Percentiles rank a stretch among this genome's conserved stretches.
These are phyloP conservation scores for Alitta virens DNA, from an alignment of 2,888 invertebrate genomes.

Conservation along the genomic window DNA sequence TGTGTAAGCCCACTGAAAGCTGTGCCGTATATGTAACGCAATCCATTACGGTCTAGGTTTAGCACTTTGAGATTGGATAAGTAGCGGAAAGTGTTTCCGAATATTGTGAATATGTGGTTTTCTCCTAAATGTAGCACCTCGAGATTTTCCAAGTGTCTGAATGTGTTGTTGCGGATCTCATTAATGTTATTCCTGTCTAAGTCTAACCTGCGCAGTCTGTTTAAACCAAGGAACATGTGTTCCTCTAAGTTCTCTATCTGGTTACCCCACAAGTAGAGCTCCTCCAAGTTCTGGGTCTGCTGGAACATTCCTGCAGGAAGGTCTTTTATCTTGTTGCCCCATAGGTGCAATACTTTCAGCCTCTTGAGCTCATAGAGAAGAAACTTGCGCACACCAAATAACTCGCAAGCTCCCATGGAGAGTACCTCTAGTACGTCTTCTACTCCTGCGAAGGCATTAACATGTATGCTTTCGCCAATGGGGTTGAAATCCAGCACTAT, in stretches of 20 bases:
- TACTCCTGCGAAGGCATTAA: conserved; percentile 24
- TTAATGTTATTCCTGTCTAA: conserved; percentile 28
- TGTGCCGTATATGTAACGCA: conserved; percentile 19
- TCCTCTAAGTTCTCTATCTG: conserved; percentile 21
- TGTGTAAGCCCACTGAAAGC: conserved; percentile 26
- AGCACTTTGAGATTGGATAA: conserved; percentile 25
- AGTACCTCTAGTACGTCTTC: conserved; percentile 25
- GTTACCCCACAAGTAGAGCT: conserved; percentile 31
- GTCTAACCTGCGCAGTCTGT: conserved; percentile 26
- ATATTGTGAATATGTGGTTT: conserved; percentile 23
- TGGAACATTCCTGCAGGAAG: conserved; percentile 26
- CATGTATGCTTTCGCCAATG: conserved; percentile 23
- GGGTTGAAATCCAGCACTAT: conserved; percentile 27
- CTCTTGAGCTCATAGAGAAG: conserved; percentile 21
- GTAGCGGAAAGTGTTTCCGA: conserved; percentile 25
- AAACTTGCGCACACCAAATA: conserved; percentile 18
- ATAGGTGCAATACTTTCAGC: conserved; percentile 26
- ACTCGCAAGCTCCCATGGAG: conserved; percentile 22
- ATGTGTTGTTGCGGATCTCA: conserved; percentile 18
- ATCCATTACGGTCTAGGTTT: conserved; percentile 26
- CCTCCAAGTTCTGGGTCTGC: conserved; percentile 18
- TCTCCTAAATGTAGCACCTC: conserved; percentile 27
- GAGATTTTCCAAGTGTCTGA: conserved; percentile 24
- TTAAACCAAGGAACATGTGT: conserved; percentile 26
- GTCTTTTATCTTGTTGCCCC: conserved; percentile 25